Conservation (phyloP, 2,797 vertebrate species). For the Bryconaethiops microstoma region DNA sequence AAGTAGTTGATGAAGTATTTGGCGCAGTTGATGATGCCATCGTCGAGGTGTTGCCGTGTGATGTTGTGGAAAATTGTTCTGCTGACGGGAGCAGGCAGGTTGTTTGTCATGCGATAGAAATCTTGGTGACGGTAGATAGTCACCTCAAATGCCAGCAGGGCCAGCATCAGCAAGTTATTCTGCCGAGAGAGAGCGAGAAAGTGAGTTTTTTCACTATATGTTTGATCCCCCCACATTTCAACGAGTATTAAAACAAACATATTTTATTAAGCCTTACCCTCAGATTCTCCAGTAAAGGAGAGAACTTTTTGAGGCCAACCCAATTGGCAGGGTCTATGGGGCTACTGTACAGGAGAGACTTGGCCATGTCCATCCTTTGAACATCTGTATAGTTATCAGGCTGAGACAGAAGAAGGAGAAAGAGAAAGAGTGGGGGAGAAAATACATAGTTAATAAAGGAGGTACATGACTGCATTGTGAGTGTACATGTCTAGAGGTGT, state of each 20-base stretch:
- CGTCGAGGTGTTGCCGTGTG: slow-evolving; percentile 87
- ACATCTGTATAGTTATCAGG: slow-evolving; percentile 65
- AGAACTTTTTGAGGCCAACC: slow-evolving; percentile 88
- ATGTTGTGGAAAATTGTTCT: slow-evolving; percentile 91
- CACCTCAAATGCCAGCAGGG: slow-evolving; percentile 91
- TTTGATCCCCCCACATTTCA: background rate
- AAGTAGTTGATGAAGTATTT: slow-evolving; percentile 96
- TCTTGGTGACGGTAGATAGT: slow-evolving; percentile 93
- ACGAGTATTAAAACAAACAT: background rate
- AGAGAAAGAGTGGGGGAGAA: background rate
- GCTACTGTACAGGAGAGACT: slow-evolving; percentile 67
- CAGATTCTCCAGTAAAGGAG: slow-evolving; percentile 85
- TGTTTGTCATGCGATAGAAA: slow-evolving; percentile 87
- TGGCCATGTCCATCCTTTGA: slow-evolving; percentile 58
- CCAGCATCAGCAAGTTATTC: slow-evolving; percentile 91
- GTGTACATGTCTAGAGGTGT: too few relatives aligned
- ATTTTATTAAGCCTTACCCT: slow-evolving; percentile 76
- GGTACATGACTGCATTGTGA: background rate
- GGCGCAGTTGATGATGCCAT: slow-evolving; percentile 85
- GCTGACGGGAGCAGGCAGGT: slow-evolving; percentile 82
- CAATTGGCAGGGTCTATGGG: slow-evolving; percentile 89
- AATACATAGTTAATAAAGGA: background rate
- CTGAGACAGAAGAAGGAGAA: slow-evolving; percentile 52
- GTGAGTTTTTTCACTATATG: background rate
- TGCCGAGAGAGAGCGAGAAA: slow-evolving; percentile 54